A percentile compares a stretch with the other conserved stretches of the same genome.
Conservation (phyloP, 2,113 vertebrate genomes). For the Phaethornis superciliosus region DNA sequence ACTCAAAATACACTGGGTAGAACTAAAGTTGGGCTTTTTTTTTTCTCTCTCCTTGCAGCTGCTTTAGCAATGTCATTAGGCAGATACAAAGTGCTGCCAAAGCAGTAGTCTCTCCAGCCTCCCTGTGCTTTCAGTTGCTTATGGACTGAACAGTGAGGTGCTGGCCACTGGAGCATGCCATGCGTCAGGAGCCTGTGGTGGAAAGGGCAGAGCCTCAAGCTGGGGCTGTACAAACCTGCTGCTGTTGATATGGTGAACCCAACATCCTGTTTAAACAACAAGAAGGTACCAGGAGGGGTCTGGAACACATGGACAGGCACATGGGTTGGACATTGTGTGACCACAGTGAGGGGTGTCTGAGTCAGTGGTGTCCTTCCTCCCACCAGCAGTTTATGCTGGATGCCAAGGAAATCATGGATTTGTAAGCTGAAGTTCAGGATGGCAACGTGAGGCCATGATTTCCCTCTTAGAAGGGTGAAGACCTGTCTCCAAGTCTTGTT, state of each 20-base stretch:
- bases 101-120: neutral
- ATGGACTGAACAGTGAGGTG: no score
- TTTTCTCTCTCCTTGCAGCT: neutral
- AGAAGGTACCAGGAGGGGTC: neutral
- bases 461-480: neutral
- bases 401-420: neutral
- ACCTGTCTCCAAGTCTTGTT: neutral
- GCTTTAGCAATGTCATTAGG: neutral
- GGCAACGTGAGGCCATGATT: neutral
- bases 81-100: neutral
- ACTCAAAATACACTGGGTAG: neutral
- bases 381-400: neutral
- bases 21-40: neutral
- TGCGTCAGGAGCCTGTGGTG: fast-evolving
- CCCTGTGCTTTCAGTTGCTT: neutral
- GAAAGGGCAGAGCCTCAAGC: neutral
- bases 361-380: neutral
- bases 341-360: neutral
- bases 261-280: neutral
- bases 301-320: neutral
- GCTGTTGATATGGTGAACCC: neutral
- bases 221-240: neutral
- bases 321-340: neutral
- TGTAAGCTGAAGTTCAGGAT: neutral
- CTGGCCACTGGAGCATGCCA: fast-evolving